Conservation (phyloP, 2,113 vertebrate genomes). For the Bufo bufo region DNA sequence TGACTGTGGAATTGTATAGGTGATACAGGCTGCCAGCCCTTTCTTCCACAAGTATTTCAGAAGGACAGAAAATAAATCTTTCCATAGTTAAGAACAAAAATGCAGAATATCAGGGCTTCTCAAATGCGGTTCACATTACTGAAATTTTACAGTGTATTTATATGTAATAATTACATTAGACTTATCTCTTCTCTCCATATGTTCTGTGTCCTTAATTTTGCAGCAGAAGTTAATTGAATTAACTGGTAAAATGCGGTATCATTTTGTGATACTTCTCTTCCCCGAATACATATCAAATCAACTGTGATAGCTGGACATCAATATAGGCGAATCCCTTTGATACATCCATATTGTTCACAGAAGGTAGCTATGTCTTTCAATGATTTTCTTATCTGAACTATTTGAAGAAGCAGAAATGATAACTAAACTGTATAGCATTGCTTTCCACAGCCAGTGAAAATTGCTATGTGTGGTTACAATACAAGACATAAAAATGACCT, state of each 20-base stretch:
- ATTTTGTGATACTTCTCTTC: constrained; percentile 41
- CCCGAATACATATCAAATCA: constrained; percentile 27
- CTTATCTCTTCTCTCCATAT: constrained; percentile 56
- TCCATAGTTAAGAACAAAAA: constrained; percentile 35
- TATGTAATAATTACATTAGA: constrained; percentile 55
- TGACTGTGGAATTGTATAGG: constrained; percentile 14
- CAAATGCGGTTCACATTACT: constrained; percentile 48
- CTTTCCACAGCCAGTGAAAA: constrained; percentile 24
- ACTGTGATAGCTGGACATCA: neutral
- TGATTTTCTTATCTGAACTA: constrained; percentile 18
- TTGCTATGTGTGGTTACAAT: constrained; percentile 24
- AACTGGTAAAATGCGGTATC: constrained; percentile 46
- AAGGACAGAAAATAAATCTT: constrained; percentile 13
- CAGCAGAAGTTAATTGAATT: constrained; percentile 54
- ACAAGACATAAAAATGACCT: constrained; percentile 30
- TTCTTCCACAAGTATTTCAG: constrained; percentile 22
- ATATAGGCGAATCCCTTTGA: constrained; percentile 27
- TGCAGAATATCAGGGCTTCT: constrained; percentile 16
- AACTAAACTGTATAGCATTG: constrained; percentile 19
- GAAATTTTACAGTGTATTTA: constrained; percentile 54
- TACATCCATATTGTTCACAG: constrained; percentile 6
- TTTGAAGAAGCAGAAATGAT: constrained; percentile 19
- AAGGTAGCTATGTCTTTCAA: neutral
- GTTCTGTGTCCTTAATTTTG: constrained; percentile 49
- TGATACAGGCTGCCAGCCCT: neutral